Conservation (phyloP, 2,888 invertebrate species). For the Dynastes tityus region DNA sequence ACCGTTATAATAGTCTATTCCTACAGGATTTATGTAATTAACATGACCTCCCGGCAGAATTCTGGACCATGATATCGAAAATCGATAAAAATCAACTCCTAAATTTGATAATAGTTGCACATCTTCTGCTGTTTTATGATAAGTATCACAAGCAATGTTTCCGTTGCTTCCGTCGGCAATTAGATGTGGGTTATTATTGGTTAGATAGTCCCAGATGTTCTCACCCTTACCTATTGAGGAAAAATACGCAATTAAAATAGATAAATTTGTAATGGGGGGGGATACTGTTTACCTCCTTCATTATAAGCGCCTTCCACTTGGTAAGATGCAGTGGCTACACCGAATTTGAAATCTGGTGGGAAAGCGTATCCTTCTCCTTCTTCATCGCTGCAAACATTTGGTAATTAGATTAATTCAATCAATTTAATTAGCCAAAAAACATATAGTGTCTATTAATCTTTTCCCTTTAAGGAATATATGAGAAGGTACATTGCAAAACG, state of each 20-base stretch:
- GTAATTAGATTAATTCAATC: background rate
- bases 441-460: too few species aligned
- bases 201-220: slow-evolving; percentile 77
- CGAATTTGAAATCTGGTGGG: slow-evolving; percentile 55
- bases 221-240: slow-evolving; percentile 74
- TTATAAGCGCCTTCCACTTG: slow-evolving; percentile 59
- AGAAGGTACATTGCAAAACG: too few species aligned
- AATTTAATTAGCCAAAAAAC: too few species aligned
- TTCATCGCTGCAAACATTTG: background rate
- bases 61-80: slow-evolving; percentile 85
- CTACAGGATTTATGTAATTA: slow-evolving; percentile 78
- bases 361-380: slow-evolving; percentile 33
- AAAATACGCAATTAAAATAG: background rate
- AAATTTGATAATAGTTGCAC: slow-evolving; percentile 77
- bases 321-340: slow-evolving; percentile 60
- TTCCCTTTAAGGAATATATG: too few species aligned
- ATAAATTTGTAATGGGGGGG: background rate
- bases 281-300: slow-evolving; percentile 38
- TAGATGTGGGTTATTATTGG: slow-evolving; percentile 71
- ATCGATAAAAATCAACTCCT: slow-evolving; percentile 80
- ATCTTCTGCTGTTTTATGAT: slow-evolving; percentile 78
- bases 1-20: slow-evolving; percentile 84
- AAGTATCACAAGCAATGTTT: slow-evolving; percentile 81
- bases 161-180: slow-evolving; percentile 75
- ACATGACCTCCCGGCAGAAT: slow-evolving; percentile 81